Conservation (phyloP, 2,113 vertebrate genomes). For the Trematomus loennbergii region DNA sequence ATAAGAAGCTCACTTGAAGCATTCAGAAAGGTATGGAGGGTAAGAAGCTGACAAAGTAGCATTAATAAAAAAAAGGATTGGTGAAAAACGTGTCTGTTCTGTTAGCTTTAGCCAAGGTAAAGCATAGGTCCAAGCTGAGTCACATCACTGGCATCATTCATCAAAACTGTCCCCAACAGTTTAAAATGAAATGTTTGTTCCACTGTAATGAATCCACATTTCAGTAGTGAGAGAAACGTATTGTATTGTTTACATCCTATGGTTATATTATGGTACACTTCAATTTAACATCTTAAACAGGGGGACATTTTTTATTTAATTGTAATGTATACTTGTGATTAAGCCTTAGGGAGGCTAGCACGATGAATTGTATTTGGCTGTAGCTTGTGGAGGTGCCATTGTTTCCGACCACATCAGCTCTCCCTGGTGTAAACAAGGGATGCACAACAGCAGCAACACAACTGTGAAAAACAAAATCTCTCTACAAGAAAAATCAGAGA, state of each 20-base stretch:
- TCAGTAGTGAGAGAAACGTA: constrained; percentile 26
- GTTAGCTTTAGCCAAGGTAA: constrained; percentile 9
- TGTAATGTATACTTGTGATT: neutral
- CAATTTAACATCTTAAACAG: neutral
- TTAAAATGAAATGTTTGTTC: constrained; percentile 37
- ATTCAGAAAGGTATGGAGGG: constrained; percentile 6
- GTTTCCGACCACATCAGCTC: too few species aligned
- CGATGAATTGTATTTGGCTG: neutral
- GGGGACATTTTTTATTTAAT: neutral
- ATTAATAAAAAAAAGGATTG: constrained; percentile 17
- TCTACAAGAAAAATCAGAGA: too few species aligned
- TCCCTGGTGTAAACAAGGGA: too few species aligned
- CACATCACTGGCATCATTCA: constrained; percentile 53
- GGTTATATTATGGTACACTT: neutral
- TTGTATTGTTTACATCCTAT: constrained; percentile 22
- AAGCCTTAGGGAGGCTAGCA: neutral
- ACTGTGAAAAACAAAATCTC: too few species aligned
- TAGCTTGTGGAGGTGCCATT: neutral
- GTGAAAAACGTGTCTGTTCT: constrained; percentile 11
- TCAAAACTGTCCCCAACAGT: constrained; percentile 27
- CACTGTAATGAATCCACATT: constrained; percentile 43
- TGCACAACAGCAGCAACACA: too few species aligned
- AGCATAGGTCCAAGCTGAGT: constrained; percentile 35
- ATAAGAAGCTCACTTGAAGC: neutral
- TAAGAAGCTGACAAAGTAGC: constrained; percentile 12